Conservation (phyloP, 1,140 invertebrate genomes). For the Drosophila aff. region DNA sequence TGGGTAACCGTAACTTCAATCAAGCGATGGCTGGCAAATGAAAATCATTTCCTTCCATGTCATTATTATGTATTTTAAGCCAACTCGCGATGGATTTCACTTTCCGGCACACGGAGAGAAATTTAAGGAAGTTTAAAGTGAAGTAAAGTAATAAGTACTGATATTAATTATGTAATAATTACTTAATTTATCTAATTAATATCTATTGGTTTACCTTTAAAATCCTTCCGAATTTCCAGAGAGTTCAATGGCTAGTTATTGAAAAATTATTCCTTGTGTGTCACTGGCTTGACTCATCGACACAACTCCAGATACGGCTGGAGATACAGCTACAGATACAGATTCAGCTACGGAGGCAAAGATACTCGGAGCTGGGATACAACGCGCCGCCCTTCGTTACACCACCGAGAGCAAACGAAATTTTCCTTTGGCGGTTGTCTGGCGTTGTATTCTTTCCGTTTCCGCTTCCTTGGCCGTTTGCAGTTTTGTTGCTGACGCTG, state of each 20-base stretch:
- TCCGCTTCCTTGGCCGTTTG: constrained; percentile 81
- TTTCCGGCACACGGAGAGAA: constrained; percentile 45
- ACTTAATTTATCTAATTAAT: too few relatives aligned
- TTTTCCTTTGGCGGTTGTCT: constrained; percentile 72
- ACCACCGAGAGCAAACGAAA: constrained; percentile 41
- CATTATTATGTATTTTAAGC: constrained; percentile 76
- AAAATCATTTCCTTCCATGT: constrained; percentile 84
- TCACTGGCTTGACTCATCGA: constrained; percentile 60
- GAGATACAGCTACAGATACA: constrained; percentile 4
- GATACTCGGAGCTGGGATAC: constrained; percentile 36
- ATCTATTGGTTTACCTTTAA: background rate
- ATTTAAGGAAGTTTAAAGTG: background rate
- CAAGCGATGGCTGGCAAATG: constrained; percentile 71
- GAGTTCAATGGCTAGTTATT: background rate
- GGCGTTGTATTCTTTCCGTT: constrained; percentile 81
- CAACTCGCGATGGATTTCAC: constrained; percentile 73
- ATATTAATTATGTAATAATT: background rate
- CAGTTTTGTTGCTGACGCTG: constrained; percentile 65
- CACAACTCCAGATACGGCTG: constrained; percentile 10
- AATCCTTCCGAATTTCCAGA: background rate
- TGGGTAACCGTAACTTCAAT: constrained; percentile 62
- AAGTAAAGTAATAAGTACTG: too few relatives aligned
- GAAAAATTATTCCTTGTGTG: background rate
- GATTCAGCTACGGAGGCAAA: constrained; percentile 20
- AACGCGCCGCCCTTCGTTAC: constrained; percentile 21